These are phyloP conservation scores for Chiloscyllium plagiosum DNA, from an alignment of 2,113 vertebrate genomes.

Conservation along the genomic window DNA sequence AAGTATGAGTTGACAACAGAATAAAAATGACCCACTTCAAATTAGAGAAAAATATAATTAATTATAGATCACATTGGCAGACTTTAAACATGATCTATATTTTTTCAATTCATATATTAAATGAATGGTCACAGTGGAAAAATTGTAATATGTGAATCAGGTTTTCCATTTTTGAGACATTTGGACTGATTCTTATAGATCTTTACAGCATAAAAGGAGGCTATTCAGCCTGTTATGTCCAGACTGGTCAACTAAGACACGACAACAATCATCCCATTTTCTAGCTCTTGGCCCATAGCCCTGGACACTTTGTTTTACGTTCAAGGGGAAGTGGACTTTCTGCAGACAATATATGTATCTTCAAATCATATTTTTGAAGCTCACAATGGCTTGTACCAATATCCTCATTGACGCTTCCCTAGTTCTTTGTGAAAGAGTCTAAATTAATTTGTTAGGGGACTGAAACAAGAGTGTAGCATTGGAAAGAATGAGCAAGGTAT, in stretches of 20 bases:
- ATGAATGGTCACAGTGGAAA: neutral
- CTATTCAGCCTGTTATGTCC: no score
- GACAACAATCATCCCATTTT: no score
- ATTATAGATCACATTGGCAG: neutral
- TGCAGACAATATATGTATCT: no score
- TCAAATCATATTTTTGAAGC: neutral
- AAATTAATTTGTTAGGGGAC: neutral
- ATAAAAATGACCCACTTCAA: neutral
- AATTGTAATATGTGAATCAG: neutral
- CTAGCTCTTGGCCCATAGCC: no score
- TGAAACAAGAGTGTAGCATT: neutral
- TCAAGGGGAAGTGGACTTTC: neutral
- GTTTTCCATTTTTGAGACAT: neutral
- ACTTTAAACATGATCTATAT: no score
- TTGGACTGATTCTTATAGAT: neutral
- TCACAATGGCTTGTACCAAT: neutral
- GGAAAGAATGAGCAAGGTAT: neutral
- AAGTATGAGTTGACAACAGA: neutral
- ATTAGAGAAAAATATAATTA: neutral
- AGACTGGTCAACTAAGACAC: no score
- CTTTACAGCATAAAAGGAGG: no score
- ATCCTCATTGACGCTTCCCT: neutral
- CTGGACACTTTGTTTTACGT: no score
- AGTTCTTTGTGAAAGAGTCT: neutral
- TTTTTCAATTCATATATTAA: neutral